Base-by-base conservation (phyloP, 2,113 vertebrate species). In the Melanotaenia duboulayi region DNA sequence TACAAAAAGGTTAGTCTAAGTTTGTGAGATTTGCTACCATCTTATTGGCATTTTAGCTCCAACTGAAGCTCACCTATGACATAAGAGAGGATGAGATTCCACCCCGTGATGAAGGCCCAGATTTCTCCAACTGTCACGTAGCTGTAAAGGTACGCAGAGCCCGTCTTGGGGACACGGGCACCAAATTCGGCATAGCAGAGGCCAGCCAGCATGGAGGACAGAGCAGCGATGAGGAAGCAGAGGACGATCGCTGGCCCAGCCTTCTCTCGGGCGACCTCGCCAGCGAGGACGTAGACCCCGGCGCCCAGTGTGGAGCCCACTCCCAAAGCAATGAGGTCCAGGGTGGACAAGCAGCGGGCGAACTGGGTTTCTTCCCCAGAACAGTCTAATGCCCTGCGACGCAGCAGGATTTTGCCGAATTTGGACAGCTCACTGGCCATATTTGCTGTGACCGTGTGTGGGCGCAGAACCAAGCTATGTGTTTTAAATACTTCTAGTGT, bases 61-160 rank as follows among this genome's bases (percentile, higher is more conserved):
- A 14, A 11, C 49, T 11, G 37, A 75, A 74, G 54, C 92, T 1
- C 84, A 99, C 97, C 97, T 62, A 99, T 97, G 59, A 99, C 95
- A 1, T 98, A 99, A 8, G 97, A 99, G 65, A 99, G 96, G 71
- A 99, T 97, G 90, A 99, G 96, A 85, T 97, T 99, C 97, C 97
- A 99, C 1, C 97, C 97, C 0, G 97, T 96, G 65, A 96, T 96
- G 88, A 99, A 99, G 84, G 97, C 97, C 95, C 97, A 99, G 71
- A 99, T 96, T 89, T 99, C 97, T 0, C 97, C 97, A 0, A 99
- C 97, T 0, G 97, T 98, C 58, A 99, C 96, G 0, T 97, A 98
- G 89, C 97, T 99, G 93, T 99, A 99, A 35, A 99, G 94, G 83
- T 99, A 99, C 0, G 97, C 97, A 22, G 97, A 99, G 46, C 97